A percentile compares a stretch with the other conserved stretches of the same genome.
Evolutionary conservation across 1,140 invertebrate genomes (phyloP).

Genomic region (Drosophila repleta): DNA sequence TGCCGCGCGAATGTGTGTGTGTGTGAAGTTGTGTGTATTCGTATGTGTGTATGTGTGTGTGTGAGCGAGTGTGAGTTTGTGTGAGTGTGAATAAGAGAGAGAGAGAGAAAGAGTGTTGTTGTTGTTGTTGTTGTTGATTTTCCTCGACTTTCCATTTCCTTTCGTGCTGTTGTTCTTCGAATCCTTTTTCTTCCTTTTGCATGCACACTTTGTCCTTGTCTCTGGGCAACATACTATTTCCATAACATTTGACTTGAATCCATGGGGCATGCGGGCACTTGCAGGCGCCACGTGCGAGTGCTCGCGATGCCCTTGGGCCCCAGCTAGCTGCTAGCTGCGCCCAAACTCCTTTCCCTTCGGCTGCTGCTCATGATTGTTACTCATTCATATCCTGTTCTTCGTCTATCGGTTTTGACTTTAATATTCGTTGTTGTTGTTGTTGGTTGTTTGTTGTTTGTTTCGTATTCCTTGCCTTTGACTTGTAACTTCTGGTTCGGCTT

Average conservation of each 20-base stretch:
- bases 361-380: constrained; percentile 34
- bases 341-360: constrained; percentile 41
- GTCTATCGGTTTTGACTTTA: constrained; percentile 24
- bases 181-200: constrained; percentile 1
- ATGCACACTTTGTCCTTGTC: constrained; percentile 54
- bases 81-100: constrained; percentile 20
- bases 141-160: constrained; percentile 20
- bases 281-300: constrained; percentile 39
- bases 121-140: constrained; percentile 4
- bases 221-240: constrained; percentile 46
- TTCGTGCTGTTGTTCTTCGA: constrained; percentile 5
- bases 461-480: constrained; percentile 14
- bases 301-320: constrained; percentile 23
- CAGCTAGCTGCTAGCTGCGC: constrained; percentile 1
- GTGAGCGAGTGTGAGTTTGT: constrained; percentile 18
- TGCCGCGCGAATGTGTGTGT: constrained; percentile 16
- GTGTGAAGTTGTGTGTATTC: constrained; percentile 22
- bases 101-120: constrained; percentile 23
- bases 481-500: constrained; percentile 33
- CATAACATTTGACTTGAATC: constrained; percentile 41
- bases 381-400: constrained; percentile 6
- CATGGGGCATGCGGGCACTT: constrained; percentile 30
- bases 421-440: constrained; percentile 27
- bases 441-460: constrained; percentile 29
- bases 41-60: constrained; percentile 39